These are phyloP conservation scores for Agrochola macilenta DNA, from an alignment of 2,888 invertebrate genomes.

Conservation along the genomic window DNA sequence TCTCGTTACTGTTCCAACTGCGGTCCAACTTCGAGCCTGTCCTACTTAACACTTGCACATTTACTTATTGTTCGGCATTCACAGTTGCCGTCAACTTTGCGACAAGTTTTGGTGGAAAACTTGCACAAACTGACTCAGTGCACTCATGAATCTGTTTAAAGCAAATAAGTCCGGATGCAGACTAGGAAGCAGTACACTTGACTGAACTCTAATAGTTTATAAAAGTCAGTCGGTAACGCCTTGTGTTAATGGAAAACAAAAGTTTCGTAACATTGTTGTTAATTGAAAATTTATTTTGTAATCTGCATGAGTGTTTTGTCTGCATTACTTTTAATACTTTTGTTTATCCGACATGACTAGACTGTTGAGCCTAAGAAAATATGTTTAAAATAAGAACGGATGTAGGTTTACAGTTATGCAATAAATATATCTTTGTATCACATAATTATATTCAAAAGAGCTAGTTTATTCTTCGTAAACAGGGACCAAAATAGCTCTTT, in stretches of 20 bases:
- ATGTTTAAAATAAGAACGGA: too few species aligned
- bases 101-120: slow-evolving; percentile 12
- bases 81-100: slow-evolving; percentile 15
- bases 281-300: too few species aligned
- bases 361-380: too few species aligned
- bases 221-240: not conserved
- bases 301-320: too few species aligned
- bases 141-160: slow-evolving; percentile 9
- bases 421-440: too few species aligned
- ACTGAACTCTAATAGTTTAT: not conserved
- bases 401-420: too few species aligned
- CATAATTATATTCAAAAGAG: too few species aligned
- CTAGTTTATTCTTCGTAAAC: too few species aligned
- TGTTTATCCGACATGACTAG: too few species aligned
- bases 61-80: slow-evolving; percentile 8
- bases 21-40: slow-evolving; percentile 7
- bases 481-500: too few species aligned
- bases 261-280: not conserved
- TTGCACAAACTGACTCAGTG: slow-evolving; percentile 10
- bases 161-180: not conserved
- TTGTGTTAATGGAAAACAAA: not conserved
- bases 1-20: not conserved
- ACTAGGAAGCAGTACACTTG: not conserved
- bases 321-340: too few species aligned
- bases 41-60: slow-evolving; percentile 22